Conservation (phyloP, 2,888 invertebrate species). For the Spilosoma lubricipeda region DNA sequence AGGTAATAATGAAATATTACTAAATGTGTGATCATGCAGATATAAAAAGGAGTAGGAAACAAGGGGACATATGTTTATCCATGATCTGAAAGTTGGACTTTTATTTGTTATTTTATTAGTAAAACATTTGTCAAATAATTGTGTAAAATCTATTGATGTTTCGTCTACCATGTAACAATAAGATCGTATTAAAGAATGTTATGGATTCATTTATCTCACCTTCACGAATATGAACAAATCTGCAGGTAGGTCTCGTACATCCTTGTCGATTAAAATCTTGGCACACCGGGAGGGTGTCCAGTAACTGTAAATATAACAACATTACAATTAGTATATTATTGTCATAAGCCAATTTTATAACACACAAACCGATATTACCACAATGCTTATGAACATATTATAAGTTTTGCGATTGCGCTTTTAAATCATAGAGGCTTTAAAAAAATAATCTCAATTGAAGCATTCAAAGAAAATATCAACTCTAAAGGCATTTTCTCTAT, state of each 20-base stretch:
- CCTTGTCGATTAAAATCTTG: slow-evolving; percentile 99
- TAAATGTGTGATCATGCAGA: slow-evolving; percentile 54
- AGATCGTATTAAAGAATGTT: slow-evolving; percentile 16
- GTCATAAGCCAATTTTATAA: slow-evolving; percentile 49
- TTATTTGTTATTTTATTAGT: slow-evolving; percentile 45
- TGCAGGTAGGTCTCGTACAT: slow-evolving; percentile 98
- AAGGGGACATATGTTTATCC: slow-evolving; percentile 45
- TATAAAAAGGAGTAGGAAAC: slow-evolving; percentile 34
- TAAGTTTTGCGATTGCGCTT: background rate
- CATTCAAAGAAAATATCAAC: background rate
- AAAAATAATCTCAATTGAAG: background rate
- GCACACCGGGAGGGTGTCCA: slow-evolving; percentile 99
- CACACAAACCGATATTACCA: slow-evolving; percentile 66
- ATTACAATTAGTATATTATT: slow-evolving; percentile 65
- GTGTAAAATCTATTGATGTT: slow-evolving; percentile 12
- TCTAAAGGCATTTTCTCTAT: background rate
- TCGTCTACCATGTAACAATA: slow-evolving; percentile 32
- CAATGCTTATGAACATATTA: slow-evolving; percentile 43
- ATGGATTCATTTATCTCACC: slow-evolving; percentile 87
- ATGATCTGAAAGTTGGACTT: slow-evolving; percentile 52
- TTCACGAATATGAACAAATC: slow-evolving; percentile 99
- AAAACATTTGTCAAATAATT: slow-evolving; percentile 35
- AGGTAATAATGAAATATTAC: slow-evolving; percentile 41
- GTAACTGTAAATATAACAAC: slow-evolving; percentile 93
- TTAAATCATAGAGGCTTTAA: background rate